Percentiles rank a stretch among this genome's conserved stretches.
These are phyloP conservation scores for Coptodon rendalli DNA, from an alignment of 2,113 vertebrate genomes.

Conservation along the genomic window DNA sequence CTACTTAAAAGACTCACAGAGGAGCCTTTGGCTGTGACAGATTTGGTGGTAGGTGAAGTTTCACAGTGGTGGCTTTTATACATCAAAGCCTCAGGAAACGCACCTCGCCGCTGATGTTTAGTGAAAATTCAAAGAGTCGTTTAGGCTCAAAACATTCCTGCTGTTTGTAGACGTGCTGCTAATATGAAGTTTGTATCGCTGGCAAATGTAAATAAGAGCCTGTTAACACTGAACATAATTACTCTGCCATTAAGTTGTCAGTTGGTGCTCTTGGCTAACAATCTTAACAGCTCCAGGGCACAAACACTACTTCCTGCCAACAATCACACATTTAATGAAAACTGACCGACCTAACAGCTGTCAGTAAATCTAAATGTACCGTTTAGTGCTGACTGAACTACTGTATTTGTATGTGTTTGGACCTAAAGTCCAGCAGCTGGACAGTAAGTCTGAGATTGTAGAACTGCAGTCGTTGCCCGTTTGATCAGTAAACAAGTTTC, in stretches of 20 bases:
- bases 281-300: neutral
- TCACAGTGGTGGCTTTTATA: neutral
- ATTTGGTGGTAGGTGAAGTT: neutral
- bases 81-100: neutral
- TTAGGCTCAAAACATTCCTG: neutral
- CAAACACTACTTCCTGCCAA: neutral
- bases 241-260: neutral
- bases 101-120: rapidly evolving
- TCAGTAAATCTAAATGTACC: neutral
- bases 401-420: neutral
- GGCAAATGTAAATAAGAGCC: neutral
- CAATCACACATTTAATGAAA: neutral
- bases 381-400: neutral
- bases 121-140: neutral
- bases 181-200: neutral
- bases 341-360: neutral
- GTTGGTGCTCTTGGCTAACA: neutral
- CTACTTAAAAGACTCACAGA: neutral
- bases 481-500: neutral
- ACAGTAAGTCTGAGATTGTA: neutral
- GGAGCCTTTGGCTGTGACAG: neutral
- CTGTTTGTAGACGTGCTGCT: neutral
- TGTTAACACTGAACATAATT: neutral
- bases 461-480: neutral
- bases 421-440: neutral